Conservation (phyloP, 2,888 invertebrate genomes). For the Tortrix viridana region DNA sequence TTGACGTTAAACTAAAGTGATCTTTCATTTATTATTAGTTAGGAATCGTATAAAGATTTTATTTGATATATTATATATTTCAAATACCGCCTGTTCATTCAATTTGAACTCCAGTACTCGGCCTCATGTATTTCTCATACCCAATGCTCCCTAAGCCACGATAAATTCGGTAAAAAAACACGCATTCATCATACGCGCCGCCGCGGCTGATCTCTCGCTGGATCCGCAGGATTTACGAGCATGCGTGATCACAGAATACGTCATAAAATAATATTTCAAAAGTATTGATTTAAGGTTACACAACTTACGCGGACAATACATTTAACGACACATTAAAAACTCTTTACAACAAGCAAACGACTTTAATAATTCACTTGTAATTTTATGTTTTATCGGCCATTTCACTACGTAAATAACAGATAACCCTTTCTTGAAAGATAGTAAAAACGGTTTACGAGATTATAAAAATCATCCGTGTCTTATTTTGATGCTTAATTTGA, state of each 20-base stretch:
- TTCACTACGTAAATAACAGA: slow-evolving; percentile 13
- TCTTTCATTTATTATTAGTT: no score
- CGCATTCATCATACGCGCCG: slow-evolving; percentile 70
- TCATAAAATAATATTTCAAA: slow-evolving; percentile 3
- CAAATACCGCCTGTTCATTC: background rate
- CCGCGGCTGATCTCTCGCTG: slow-evolving; percentile 64
- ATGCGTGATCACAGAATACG: slow-evolving; percentile 13
- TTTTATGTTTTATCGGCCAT: slow-evolving; percentile 7
- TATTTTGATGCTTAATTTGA: background rate
- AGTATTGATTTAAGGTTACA: background rate
- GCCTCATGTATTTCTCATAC: slow-evolving; percentile 24
- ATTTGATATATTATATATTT: background rate
- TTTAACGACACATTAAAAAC: no score
- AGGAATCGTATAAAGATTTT: no score
- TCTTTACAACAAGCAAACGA: no score
- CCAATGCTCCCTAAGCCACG: slow-evolving; percentile 44
- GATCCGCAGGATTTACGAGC: slow-evolving; percentile 73
- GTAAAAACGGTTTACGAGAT: slow-evolving; percentile 21
- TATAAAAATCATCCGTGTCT: slow-evolving; percentile 22
- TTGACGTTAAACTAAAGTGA: no score
- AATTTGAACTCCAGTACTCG: background rate
- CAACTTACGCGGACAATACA: no score
- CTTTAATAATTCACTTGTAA: background rate
- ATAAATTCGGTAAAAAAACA: slow-evolving; percentile 68
- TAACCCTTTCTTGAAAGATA: slow-evolving; percentile 17